Conservation (phyloP, 2,797 vertebrate species). For the Myotis planiceps region DNA sequence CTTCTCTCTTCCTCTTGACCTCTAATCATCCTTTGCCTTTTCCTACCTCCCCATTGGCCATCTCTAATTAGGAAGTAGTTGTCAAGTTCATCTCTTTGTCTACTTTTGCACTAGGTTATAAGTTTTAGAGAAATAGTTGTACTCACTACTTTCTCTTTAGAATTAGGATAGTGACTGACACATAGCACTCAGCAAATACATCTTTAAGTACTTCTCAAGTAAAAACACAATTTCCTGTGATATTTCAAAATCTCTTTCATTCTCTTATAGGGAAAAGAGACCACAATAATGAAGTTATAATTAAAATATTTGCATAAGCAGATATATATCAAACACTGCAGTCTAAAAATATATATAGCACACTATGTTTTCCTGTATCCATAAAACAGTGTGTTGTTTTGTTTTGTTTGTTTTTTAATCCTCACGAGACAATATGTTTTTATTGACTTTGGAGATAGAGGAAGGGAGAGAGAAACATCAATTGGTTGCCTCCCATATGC, state of each 20-base stretch:
- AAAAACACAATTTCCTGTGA: neutral
- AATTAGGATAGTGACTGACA: neutral
- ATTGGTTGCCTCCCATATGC: neutral
- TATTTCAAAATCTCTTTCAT: neutral
- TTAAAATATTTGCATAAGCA: neutral
- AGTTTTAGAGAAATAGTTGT: neutral
- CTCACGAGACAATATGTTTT: neutral
- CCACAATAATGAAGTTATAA: neutral
- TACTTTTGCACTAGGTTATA: neutral
- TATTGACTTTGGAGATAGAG: neutral
- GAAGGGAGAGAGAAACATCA: neutral
- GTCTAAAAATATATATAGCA: neutral
- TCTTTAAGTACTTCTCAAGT: neutral
- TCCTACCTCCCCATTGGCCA: neutral
- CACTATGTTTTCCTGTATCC: neutral
- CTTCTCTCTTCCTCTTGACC: neutral
- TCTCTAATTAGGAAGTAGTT: neutral
- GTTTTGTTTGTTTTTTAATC: neutral
- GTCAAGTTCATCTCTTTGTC: neutral
- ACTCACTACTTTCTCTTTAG: neutral
- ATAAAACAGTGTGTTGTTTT: neutral
- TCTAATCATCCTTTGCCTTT: neutral
- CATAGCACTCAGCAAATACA: neutral
- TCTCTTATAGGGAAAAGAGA: neutral
- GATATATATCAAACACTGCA: neutral